phyloP scores from a whole-genome alignment of 1,140 invertebrate genomes.

The Lepidurus packardi region DNA sequence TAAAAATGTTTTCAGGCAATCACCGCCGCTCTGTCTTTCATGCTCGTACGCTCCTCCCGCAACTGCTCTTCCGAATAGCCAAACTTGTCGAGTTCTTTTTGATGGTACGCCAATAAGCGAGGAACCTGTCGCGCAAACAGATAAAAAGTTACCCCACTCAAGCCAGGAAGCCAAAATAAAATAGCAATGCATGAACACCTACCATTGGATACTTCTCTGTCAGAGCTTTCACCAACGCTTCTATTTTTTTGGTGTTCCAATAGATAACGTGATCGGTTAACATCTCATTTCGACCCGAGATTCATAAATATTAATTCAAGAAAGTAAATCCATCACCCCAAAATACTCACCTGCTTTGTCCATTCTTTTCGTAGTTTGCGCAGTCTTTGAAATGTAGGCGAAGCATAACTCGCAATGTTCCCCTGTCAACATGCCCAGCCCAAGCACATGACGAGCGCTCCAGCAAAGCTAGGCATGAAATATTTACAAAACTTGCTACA shows the following conservation, averaged over 20 bases:
- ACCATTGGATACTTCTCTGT: neutral
- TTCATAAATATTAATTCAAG: neutral
- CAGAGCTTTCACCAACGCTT: neutral
- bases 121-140: neutral
- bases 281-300: neutral
- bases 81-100: conserved; percentile 6
- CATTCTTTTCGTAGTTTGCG: neutral
- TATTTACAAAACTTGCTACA: neutral
- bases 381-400: neutral
- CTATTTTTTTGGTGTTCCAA: conserved; percentile 1
- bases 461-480: neutral
- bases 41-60: neutral
- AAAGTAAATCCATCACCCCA: conserved; percentile 5
- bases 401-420: neutral
- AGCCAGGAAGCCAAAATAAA: neutral
- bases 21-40: conserved; percentile 3
- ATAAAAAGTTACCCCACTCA: neutral
- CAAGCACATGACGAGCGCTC: neutral
- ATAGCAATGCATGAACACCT: neutral
- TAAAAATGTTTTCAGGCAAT: neutral
- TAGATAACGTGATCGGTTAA: conserved; percentile 1
- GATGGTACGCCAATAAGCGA: neutral
- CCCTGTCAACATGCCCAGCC: neutral
- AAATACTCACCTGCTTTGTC: neutral
- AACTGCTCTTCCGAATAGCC: neutral